Evolutionary conservation across 2,888 invertebrate species (phyloP).

Genomic region (Limnephilus auricula): DNA sequence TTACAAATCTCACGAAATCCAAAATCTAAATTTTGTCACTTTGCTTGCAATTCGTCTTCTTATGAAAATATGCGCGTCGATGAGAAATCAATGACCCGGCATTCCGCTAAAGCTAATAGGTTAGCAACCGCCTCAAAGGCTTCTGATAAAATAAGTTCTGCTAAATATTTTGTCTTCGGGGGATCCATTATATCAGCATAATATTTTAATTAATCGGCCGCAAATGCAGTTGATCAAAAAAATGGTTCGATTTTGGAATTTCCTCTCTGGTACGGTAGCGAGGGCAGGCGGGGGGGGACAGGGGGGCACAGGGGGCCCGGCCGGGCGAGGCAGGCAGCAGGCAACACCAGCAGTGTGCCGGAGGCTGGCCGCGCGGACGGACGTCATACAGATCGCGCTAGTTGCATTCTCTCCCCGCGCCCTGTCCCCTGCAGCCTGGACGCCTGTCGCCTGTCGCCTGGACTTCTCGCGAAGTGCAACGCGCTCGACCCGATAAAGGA

Average conservation of each 20-base stretch:
- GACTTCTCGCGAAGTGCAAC: not conserved
- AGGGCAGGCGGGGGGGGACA: not conserved
- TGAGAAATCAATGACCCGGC: not conserved
- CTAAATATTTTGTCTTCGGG: not conserved
- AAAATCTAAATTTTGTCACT: not conserved
- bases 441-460: not conserved
- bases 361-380: constrained; percentile 52
- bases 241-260: constrained; percentile 40
- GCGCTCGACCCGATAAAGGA: constrained; percentile 38
- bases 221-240: constrained; percentile 24
- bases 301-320: constrained; percentile 34
- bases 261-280: not conserved
- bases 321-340: not conserved
- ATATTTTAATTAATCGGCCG: not conserved
- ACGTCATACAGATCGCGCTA: constrained; percentile 18
- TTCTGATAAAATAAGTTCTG: not conserved
- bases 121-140: not conserved
- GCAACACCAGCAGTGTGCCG: constrained; percentile 49
- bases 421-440: not conserved
- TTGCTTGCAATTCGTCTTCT: not conserved
- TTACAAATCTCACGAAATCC: not conserved
- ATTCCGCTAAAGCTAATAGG: not conserved
- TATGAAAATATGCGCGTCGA: not conserved
- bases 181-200: not conserved
- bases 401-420: not conserved